Base-by-base conservation (phyloP, 2,888 invertebrate species). In the Volucella bombylans region DNA sequence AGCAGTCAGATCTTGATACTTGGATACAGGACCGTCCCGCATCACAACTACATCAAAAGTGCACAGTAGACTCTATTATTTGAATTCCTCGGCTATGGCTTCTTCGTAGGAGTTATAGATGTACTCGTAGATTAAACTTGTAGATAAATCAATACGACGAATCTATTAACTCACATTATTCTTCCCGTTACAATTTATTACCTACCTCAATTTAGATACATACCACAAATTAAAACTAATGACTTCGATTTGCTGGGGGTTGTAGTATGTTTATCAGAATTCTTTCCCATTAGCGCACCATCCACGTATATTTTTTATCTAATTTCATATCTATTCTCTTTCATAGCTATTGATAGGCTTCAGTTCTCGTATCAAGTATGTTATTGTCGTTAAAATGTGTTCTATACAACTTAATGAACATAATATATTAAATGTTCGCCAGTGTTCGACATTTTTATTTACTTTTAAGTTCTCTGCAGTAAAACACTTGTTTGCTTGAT, bases 391-490 rank as follows among this genome's bases (percentile, higher is more conserved):
- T 55, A 68, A 57, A 57, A 54, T 57, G 14, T 47, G 15, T 68
- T 68, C 45, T 45, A 12, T 55, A 31, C 2, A 68, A 47, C 57
- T 57, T 57, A 57, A 68, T 57, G 68, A 55, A 68, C 45, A 49
- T 31, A 31, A 31, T 31, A 31, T 6, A 31, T 31, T 15, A 38
- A 50, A 38, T 64, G 18, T 45, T 43, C 6, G 31, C 6, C 31
- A 47, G 38, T 45, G 57, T 68, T 68, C 57, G 57, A 68, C 68
- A 68, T 68, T 68, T 68, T 68, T 68, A 57, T 68, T 47, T 68
- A 14, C 45, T 38, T 47, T 47, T 38, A 23, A 59, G 43, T 61
- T 45, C 4, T 4, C 54, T n/a, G 43, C 31, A 23, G 8, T 41
- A 9, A 11, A 39, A 41, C 41, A 41, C 10, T 45, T 12, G 2